Conservation (phyloP, 2,888 invertebrate species). For the Polyommatus iphigenia region DNA sequence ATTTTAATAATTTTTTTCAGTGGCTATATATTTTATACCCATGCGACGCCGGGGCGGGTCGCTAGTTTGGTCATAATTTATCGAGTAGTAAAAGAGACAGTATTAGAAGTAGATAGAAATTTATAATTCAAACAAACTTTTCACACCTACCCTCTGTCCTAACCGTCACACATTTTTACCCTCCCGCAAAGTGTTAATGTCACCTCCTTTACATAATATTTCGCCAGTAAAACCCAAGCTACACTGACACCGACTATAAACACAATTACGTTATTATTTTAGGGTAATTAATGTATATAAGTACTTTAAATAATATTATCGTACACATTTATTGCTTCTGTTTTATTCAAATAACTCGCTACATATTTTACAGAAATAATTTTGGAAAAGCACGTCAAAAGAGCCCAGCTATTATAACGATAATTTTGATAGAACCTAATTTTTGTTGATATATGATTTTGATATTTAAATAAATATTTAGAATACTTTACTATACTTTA, state of each 20-base stretch:
- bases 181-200: not conserved
- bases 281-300: constrained; percentile 7
- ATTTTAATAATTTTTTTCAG: no score
- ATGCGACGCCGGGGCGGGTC: no score
- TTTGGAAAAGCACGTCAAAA: not conserved
- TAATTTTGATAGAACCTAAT: not conserved
- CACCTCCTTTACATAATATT: constrained; percentile 11
- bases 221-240: not conserved
- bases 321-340: not conserved
- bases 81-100: no score
- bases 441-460: not conserved
- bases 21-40: no score
- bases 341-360: not conserved
- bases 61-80: no score
- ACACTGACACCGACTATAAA: not conserved
- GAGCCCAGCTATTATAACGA: not conserved
- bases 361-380: not conserved
- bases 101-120: no score
- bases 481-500: no score
- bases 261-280: constrained; percentile 1
- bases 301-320: not conserved
- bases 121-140: not conserved
- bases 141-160: not conserved
- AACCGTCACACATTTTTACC: not conserved
- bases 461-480: not conserved